A percentile compares a stretch with the other conserved stretches of the same genome.
These are phyloP conservation scores for Clarias pachynema DNA, from an alignment of 2,797 vertebrate species.

Conservation along the genomic window DNA sequence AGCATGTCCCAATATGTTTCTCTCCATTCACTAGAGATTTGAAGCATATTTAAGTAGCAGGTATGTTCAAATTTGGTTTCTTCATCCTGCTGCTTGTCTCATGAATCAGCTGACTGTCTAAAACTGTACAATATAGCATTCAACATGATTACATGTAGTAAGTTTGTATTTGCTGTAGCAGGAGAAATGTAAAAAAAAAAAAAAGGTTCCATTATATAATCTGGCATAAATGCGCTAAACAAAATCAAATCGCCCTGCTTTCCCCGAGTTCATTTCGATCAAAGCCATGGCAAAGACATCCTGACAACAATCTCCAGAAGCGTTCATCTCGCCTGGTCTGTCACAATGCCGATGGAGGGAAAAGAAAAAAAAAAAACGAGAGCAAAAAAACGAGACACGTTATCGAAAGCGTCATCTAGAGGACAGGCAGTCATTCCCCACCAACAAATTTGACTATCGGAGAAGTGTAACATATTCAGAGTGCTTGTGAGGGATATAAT, in stretches of 20 bases:
- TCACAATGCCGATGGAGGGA: conserved; percentile 66
- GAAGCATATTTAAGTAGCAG: not conserved
- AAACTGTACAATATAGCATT: not conserved
- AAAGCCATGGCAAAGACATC: conserved; percentile 65
- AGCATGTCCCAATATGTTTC: not conserved
- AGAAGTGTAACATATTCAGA: conserved; percentile 75
- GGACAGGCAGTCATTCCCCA: conserved; percentile 69
- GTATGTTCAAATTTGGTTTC: not conserved
- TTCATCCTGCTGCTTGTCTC: not conserved
- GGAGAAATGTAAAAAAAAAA: not conserved
- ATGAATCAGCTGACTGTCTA: not conserved
- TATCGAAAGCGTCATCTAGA: conserved; percentile 78
- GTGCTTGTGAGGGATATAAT: conserved; percentile 72
- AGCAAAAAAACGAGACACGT: conserved; percentile 73
- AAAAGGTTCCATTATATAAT: conserved; percentile 9
- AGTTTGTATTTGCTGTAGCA: not conserved
- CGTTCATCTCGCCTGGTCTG: conserved; percentile 71
- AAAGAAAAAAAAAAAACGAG: conserved; percentile 65
- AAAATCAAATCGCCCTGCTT: conserved; percentile 63
- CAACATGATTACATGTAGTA: conserved; percentile 5
- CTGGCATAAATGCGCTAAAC: conserved; percentile 11
- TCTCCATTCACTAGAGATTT: no score
- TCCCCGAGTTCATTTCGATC: conserved; percentile 66
- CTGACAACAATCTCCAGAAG: conserved; percentile 71
- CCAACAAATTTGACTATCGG: conserved; percentile 70